Evolutionary conservation across 2,888 invertebrate species (phyloP).

Genomic region (Diabrotica balteata): DNA sequence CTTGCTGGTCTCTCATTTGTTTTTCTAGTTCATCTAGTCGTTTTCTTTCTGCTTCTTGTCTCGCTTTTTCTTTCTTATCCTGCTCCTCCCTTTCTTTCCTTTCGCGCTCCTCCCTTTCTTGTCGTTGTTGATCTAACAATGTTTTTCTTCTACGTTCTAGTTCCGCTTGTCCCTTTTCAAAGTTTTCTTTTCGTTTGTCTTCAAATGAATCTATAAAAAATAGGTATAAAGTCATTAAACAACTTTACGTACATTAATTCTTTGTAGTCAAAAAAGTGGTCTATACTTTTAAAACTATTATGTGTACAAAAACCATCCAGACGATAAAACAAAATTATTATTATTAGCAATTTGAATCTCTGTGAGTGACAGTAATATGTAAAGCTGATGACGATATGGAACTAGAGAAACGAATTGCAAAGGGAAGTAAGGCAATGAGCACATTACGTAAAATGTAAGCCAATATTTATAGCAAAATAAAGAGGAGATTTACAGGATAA

Average conservation of each 20-base stretch:
- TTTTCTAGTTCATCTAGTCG: slow-evolving; percentile 88
- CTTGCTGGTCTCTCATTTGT: slow-evolving; percentile 79
- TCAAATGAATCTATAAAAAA: slow-evolving; percentile 78
- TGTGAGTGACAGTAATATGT: no score
- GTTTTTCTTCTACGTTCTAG: slow-evolving; percentile 88
- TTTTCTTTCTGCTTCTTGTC: slow-evolving; percentile 75
- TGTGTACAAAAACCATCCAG: no score
- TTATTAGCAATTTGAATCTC: no score
- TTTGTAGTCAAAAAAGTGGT: not conserved
- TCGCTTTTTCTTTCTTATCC: slow-evolving; percentile 82
- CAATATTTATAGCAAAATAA: no score
- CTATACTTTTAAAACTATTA: no score
- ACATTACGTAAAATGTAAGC: no score
- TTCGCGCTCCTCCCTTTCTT: slow-evolving; percentile 92
- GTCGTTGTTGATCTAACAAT: slow-evolving; percentile 87
- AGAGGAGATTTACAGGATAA: no score
- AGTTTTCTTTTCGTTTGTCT: slow-evolving; percentile 96
- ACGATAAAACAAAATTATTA: no score
- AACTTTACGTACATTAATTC: not conserved
- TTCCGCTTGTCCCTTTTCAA: slow-evolving; percentile 97
- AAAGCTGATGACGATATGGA: no score
- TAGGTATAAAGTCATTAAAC: not conserved
- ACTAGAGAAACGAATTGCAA: no score
- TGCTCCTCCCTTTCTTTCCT: slow-evolving; percentile 91
- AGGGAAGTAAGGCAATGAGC: no score